These are phyloP conservation scores for Ramphastos sulfuratus DNA, from an alignment of 2,113 vertebrate species.

Conservation along the genomic window DNA sequence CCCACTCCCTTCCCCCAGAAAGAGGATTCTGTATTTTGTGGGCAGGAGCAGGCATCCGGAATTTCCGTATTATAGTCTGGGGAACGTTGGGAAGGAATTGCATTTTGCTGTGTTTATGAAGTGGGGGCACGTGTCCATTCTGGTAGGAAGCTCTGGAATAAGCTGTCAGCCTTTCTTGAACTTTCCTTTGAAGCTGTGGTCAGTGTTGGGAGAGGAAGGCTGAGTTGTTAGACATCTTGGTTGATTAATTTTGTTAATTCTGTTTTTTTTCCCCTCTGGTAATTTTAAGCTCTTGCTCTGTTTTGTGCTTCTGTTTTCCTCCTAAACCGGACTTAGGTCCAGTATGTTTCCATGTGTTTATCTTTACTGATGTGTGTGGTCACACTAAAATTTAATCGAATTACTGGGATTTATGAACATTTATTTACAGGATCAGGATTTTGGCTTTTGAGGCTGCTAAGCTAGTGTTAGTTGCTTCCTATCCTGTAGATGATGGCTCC, in stretches of 20 bases:
- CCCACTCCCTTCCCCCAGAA: neutral
- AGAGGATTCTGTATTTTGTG: neutral
- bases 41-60: neutral
- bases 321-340: neutral
- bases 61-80: neutral
- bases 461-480: slow-evolving; percentile 1
- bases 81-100: neutral
- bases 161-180: neutral
- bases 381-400: neutral
- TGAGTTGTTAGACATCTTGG: neutral
- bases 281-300: neutral
- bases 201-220: neutral
- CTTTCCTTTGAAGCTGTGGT: neutral
- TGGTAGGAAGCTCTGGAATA: neutral
- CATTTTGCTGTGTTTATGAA: neutral
- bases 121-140: neutral
- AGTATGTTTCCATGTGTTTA: neutral
- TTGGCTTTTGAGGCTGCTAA: neutral
- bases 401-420: neutral
- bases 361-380: neutral
- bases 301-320: neutral
- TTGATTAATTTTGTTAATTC: neutral
- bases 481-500: slow-evolving; percentile 18
- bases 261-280: neutral
- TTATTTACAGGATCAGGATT: neutral